Base-by-base conservation (phyloP, 2,888 invertebrate genomes). In the Thereva unica region DNA sequence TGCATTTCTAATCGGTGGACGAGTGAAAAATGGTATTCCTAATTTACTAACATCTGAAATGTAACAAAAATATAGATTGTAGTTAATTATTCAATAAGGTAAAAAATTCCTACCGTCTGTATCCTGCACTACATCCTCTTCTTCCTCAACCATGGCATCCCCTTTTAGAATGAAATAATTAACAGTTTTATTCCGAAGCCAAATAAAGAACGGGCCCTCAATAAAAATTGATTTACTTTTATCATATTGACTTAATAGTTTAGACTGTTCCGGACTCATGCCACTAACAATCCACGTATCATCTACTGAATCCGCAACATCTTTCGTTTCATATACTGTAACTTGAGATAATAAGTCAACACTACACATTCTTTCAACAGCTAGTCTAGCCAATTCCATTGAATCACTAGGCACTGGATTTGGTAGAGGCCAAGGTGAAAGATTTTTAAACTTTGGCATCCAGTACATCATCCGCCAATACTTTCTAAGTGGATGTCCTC, bases 391-490 rank as follows among this genome's bases (percentile, higher is more conserved):
- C 56, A 97, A 78, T 75, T 91, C 89, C 9, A 90, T 79, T 0
- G 87, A 83, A 75, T 93, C 91, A 71, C 84, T 83, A 0, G 97
- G 95, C n/a, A 93, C 77, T 1, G 88, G 85, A 57, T 87, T 85
- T 0, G 94, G 95, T 64, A 92, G 78, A 4, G 86, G 86, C 91
- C 93, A 97, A 0, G 97, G 97, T 65, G 92, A 92, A 0, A 91
- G 79, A 76, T 96, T 89, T 76, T 89, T 92, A 77, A 99, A 94
- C 79, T 98, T 99, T 0, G 97, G 96, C 89, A 91, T 89, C 92
- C 92, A 92, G 75, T 92, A 92, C 87, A 90, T 86, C 89, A 92
- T 90, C 8, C 91, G 83, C 89, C 90, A 89, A 75, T 84, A 90
- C 75, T 90, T 91, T 65, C 90, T 82, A 4, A 91, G 76, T 0